Percentiles rank a stretch among this genome's conserved stretches.
Evolutionary conservation across 2,797 vertebrate species (phyloP).

Genomic region (Acomys russatus): DNA sequence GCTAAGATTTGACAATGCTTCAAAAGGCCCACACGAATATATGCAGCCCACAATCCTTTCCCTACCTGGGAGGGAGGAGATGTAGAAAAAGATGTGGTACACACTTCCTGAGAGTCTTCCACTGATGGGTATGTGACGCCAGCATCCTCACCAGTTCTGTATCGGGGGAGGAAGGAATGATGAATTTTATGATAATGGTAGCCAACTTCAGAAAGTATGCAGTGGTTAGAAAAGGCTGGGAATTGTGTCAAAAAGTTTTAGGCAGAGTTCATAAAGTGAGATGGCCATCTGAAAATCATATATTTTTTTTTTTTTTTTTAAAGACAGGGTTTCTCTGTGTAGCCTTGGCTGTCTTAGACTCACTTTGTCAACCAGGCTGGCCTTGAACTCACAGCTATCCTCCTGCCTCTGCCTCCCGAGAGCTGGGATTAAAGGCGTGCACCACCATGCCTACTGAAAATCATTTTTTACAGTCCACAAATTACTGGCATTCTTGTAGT

Average conservation of each 20-base stretch:
- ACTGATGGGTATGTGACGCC: conserved; percentile 92
- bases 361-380: no score
- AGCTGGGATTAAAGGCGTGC: no score
- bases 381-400: no score
- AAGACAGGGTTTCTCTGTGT: no score
- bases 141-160: conserved; percentile 94
- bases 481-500: not conserved
- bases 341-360: no score
- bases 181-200: conserved; percentile 60
- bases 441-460: not conserved
- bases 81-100: conserved; percentile 98
- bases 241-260: conserved; percentile 65
- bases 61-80: conserved; percentile 98
- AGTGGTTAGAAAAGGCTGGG: not conserved
- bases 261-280: conserved; percentile 43
- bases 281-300: not conserved
- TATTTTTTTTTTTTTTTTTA: no score
- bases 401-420: no score
- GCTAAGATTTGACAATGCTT: conserved; percentile 1
- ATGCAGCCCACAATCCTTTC: not conserved
- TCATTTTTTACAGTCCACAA: conserved; percentile 6
- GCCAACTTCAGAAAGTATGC: conserved; percentile 50
- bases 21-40: not conserved
- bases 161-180: conserved; percentile 60
- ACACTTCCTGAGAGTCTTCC: conserved; percentile 99